These are phyloP conservation scores for Nylanderia fulva DNA, from an alignment of 1,140 invertebrate genomes.

Conservation along the genomic window DNA sequence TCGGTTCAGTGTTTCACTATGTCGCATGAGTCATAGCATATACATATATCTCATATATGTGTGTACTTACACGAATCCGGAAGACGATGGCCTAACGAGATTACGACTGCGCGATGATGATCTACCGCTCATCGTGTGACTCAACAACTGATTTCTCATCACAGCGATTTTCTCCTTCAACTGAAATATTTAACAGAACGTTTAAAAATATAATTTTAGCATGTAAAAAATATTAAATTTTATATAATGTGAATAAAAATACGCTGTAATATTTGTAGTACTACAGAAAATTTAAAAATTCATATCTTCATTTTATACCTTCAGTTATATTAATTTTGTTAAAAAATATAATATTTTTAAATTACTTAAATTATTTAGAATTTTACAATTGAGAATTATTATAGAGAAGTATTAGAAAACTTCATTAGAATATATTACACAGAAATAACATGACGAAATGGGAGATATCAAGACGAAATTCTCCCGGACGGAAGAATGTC, in stretches of 20 bases:
- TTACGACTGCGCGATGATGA: constrained; percentile 77
- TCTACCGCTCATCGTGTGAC: constrained; percentile 77
- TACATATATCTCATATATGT: not conserved
- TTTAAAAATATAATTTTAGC: not conserved
- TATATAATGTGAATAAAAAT: no score
- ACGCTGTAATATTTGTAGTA: no score
- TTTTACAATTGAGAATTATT: no score
- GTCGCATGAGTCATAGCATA: constrained; percentile 37
- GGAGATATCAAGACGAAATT: not conserved
- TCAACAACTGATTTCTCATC: constrained; percentile 81
- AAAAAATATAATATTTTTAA: not conserved
- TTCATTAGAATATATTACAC: not conserved
- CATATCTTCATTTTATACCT: not conserved
- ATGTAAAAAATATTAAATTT: no score
- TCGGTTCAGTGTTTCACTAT: constrained; percentile 53
- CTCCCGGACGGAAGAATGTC: not conserved
- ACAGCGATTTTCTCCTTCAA: constrained; percentile 82
- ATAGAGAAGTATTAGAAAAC: not conserved
- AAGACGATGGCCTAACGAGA: constrained; percentile 72
- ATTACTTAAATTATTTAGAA: no score
- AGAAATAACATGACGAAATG: not conserved
- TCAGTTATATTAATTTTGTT: not conserved
- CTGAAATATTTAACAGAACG: constrained; percentile 68
- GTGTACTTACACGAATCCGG: constrained; percentile 77
- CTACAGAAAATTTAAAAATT: not conserved